phyloP scores from a whole-genome alignment of 2,888 invertebrate species.

The Lymantria monacha region DNA sequence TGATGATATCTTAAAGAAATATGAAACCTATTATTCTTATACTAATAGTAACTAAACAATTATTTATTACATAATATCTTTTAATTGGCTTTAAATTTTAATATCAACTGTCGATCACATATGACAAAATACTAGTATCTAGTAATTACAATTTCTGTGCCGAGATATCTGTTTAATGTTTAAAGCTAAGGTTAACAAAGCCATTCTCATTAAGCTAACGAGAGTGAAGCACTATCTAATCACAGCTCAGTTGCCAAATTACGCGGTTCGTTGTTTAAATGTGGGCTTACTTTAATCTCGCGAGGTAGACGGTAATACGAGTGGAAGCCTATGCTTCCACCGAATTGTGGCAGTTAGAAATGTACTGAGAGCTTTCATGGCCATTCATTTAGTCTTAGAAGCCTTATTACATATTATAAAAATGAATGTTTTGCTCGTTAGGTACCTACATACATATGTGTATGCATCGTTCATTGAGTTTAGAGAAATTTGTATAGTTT shows the following conservation, averaged over 20 bases:
- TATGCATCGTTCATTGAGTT: no score
- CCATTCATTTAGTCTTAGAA: conserved; percentile 30
- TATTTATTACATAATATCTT: no score
- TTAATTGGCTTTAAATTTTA: no score
- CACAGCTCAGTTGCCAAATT: conserved; percentile 79
- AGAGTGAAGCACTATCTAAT: conserved; percentile 78
- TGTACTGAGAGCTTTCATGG: conserved; percentile 13
- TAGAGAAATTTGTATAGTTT: no score
- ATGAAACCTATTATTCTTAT: no score
- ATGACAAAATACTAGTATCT: conserved; percentile 13
- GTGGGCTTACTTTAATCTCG: conserved; percentile 73
- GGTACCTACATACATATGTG: no score
- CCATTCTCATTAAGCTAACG: conserved; percentile 74
- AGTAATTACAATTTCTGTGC: conserved; percentile 31
- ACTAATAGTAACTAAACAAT: no score
- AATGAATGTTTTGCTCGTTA: no score
- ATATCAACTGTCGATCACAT: no score
- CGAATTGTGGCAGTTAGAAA: conserved; percentile 29
- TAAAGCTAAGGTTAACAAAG: conserved; percentile 68
- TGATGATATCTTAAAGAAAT: no score
- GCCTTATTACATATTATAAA: background rate
- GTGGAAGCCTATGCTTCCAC: conserved; percentile 33
- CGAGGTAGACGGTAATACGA: conserved; percentile 53
- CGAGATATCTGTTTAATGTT: conserved; percentile 51
- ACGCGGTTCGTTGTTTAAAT: conserved; percentile 73